phyloP scores from a whole-genome alignment of 2,888 invertebrate species.

The Esperia sulphurella region DNA sequence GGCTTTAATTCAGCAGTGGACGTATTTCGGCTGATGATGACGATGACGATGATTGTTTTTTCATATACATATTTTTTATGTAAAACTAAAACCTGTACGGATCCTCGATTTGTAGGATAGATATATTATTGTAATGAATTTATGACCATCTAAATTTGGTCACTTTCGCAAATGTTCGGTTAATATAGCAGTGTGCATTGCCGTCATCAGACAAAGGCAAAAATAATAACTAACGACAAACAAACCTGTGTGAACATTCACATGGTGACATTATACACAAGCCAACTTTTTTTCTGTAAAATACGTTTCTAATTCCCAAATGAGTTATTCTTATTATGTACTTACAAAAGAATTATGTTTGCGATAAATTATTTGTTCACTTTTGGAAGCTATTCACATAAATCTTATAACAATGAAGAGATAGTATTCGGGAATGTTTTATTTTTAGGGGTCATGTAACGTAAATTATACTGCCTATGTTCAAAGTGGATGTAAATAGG shows the following conservation, averaged over 20 bases:
- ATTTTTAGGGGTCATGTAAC: too few species aligned
- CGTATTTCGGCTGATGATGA: too few species aligned
- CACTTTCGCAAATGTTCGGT: too few species aligned
- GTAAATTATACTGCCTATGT: too few species aligned
- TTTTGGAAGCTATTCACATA: not conserved
- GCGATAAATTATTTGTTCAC: not conserved
- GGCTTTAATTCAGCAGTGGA: too few species aligned
- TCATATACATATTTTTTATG: too few species aligned
- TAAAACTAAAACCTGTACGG: too few species aligned
- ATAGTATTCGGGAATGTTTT: not conserved
- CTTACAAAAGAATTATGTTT: not conserved
- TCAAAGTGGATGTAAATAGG: too few species aligned
- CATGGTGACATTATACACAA: slow-evolving; percentile 26
- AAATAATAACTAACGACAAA: slow-evolving; percentile 3
- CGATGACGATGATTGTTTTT: too few species aligned
- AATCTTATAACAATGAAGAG: not conserved
- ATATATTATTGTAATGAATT: too few species aligned
- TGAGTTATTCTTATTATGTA: not conserved
- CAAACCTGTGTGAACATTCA: slow-evolving; percentile 43
- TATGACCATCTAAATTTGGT: too few species aligned
- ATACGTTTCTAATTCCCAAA: slow-evolving; percentile 22
- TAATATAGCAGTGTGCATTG: not conserved
- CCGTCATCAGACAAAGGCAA: slow-evolving; percentile 12
- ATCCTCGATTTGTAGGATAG: too few species aligned
- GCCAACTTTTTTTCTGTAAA: slow-evolving; percentile 11